Evolutionary conservation across 2,888 invertebrate species (phyloP), one percentile per base, ranked within the genome.

Genomic region (Eilema griseolum): DNA sequence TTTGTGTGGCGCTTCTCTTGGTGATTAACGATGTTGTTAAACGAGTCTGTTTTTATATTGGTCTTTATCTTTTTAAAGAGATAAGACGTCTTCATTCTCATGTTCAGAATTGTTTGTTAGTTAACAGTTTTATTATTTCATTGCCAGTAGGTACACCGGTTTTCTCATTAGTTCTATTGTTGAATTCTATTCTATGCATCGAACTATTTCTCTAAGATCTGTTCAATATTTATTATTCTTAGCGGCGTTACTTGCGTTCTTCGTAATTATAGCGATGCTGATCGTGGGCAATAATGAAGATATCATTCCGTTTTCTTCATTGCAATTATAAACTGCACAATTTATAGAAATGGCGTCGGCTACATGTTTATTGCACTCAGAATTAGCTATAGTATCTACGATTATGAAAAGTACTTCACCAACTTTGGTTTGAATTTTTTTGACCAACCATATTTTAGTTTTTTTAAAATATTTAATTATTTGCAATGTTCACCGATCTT

Each of bases 201-300:
- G 89, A 85, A 86, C 85, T 88, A 86, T 89, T 88, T 88, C 87
- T 87, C 85, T 85, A 85, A 84, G 81, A 85, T 86, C 82, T 72
- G 80, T 83, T 77, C 80, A 78, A 83, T 88, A 91, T 91, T 91
- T 91, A 91, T 89, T 88, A 85, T 88, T 83, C 83, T 75, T 70
- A 78, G 79, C 72, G 79, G 79, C 76, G 83, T 79, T 73, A 85
- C 82, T 84, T 84, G 85, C 85, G 82, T 81, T 88, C 80, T 77
- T 82, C 75, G 88, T 91, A 92, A 93, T 93, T 93, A 93, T 90
- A 88, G 86, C 79, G 80, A 88, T 89, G 88, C 88, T 89, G 88
- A 90, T 91, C 86, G 85, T 86, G 84, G 83, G 84, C 76, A 83
- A 86, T 92, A 92, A 93, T 92, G 92, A 92, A 93, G 90, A 92